Conservation (phyloP, 2,888 invertebrate genomes). For the Exephanes ischioxanthus region DNA sequence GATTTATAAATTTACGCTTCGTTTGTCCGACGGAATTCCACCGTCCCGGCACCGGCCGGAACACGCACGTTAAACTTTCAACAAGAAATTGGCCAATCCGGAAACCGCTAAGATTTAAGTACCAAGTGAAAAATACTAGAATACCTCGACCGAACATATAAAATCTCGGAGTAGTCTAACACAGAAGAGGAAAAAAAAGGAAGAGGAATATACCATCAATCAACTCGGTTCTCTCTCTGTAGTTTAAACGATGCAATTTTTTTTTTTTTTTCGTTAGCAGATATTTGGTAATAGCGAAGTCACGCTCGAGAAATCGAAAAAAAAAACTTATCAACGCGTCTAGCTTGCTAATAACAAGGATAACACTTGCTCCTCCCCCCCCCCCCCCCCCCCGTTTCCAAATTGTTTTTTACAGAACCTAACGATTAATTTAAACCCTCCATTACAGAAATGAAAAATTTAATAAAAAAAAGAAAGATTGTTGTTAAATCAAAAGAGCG, state of each 20-base stretch:
- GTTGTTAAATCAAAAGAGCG: conserved; percentile 25
- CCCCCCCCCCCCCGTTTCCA: conserved; percentile 31
- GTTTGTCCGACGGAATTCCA: conserved; percentile 14
- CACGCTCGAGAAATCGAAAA: conserved; percentile 51
- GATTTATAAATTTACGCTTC: conserved; percentile 41
- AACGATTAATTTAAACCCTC: conserved; percentile 64
- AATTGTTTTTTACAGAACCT: conserved; percentile 56
- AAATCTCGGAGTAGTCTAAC: conserved; percentile 21
- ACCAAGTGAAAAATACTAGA: conserved; percentile 47
- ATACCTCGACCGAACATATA: conserved; percentile 23
- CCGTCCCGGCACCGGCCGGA: neutral
- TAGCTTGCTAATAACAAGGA: conserved; percentile 66
- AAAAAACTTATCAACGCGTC: conserved; percentile 59
- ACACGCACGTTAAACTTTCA: conserved; percentile 10
- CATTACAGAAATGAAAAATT: conserved; percentile 42
- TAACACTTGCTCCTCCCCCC: conserved; percentile 60
- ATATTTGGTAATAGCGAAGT: conserved; percentile 68
- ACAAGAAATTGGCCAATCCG: conserved; percentile 22
- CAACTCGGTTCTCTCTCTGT: neutral
- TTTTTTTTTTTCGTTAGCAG: conserved; percentile 42
- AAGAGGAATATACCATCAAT: neutral
- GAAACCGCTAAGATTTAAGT: conserved; percentile 44
- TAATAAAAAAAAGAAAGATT: conserved; percentile 6
- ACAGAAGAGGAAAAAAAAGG: conserved; percentile 19
- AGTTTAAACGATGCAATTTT: conserved; percentile 33